A percentile compares a stretch with the other conserved stretches of the same genome.
Evolutionary conservation across 2,888 invertebrate genomes (phyloP).

Genomic region (Aspidiotus destructor): DNA sequence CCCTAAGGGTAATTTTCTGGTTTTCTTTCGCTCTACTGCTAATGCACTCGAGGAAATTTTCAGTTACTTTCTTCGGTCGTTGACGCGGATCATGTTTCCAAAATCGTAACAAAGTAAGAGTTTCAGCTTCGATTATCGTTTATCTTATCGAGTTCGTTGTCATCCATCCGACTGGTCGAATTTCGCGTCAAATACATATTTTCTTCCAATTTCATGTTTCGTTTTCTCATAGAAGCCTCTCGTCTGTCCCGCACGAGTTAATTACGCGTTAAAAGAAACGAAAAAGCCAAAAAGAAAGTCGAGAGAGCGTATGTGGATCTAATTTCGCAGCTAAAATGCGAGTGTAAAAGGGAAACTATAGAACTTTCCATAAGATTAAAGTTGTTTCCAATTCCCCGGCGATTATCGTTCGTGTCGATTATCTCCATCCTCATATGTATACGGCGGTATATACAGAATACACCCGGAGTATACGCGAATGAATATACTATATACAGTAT

Average conservation of each 20-base stretch:
- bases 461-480: not conserved
- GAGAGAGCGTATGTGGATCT: not conserved
- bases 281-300: not conserved
- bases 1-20: no score
- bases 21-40: no score
- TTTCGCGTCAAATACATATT: not conserved
- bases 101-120: no score
- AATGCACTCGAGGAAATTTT: no score
- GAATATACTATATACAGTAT: slow-evolving; percentile 10
- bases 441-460: not conserved
- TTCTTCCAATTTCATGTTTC: not conserved
- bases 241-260: not conserved
- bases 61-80: no score
- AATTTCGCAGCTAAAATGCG: not conserved
- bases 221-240: not conserved
- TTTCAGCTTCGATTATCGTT: no score
- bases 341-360: slow-evolving; percentile 19
- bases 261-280: not conserved
- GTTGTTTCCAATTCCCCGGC: slow-evolving; percentile 31
- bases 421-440: not conserved
- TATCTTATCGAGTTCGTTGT: no score
- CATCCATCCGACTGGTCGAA: no score
- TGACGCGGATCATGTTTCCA: no score
- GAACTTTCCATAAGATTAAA: slow-evolving; percentile 30
- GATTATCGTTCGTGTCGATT: slow-evolving; percentile 15